phyloP scores from a whole-genome alignment of 2,113 vertebrate genomes.

The Geococcyx californianus region DNA sequence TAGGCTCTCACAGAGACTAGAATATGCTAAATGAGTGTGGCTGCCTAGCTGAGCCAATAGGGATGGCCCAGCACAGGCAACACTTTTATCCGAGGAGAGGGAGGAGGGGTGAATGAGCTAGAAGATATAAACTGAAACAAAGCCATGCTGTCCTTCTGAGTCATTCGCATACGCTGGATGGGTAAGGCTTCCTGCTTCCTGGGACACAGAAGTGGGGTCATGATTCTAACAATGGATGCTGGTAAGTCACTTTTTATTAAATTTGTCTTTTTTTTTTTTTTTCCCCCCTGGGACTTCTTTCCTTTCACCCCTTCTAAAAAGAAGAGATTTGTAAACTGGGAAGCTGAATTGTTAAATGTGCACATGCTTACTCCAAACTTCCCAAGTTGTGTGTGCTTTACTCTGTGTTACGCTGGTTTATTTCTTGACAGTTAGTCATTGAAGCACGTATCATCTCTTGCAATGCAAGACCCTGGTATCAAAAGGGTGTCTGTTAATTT shows the following conservation, averaged over 20 bases:
- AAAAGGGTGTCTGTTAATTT: not conserved
- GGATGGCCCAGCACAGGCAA: constrained; percentile 43
- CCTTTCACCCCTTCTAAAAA: not conserved
- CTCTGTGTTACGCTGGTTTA: not conserved
- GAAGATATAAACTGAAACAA: constrained; percentile 73
- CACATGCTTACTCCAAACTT: not conserved
- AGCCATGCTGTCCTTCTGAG: constrained; percentile 68
- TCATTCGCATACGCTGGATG: constrained; percentile 61
- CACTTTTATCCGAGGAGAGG: constrained; percentile 49
- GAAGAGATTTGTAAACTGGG: not conserved
- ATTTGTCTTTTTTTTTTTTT: not conserved
- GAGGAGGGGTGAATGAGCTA: constrained; percentile 65
- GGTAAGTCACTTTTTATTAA: constrained; percentile 50
- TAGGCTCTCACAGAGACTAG: constrained; percentile 44
- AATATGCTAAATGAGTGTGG: constrained; percentile 34
- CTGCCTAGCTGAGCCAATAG: constrained; percentile 61
- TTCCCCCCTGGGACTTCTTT: not conserved
- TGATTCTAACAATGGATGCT: constrained; percentile 72
- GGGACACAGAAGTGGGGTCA: constrained; percentile 57
- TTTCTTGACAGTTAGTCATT: not conserved
- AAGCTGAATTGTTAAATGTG: not conserved
- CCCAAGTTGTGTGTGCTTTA: not conserved
- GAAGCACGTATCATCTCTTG: not conserved
- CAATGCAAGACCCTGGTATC: not conserved
- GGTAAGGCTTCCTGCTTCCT: constrained; percentile 66